These are phyloP conservation scores for Lasiurus cinereus DNA, from an alignment of 2,113 vertebrate genomes.

Conservation along the genomic window DNA sequence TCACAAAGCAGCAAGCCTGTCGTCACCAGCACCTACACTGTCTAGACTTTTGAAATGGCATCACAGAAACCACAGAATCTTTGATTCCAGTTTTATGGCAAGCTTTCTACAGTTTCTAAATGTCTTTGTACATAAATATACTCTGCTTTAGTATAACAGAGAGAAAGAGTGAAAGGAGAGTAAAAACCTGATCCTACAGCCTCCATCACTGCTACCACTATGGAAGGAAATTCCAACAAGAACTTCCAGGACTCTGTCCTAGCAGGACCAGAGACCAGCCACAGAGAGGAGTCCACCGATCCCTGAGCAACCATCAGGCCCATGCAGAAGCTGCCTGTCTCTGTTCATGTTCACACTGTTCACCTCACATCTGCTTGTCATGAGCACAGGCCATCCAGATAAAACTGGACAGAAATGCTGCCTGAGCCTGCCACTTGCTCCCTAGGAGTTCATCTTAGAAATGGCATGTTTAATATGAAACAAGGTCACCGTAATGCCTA, in stretches of 20 bases:
- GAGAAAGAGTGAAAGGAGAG: not conserved
- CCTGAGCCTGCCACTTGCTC: too few relatives aligned
- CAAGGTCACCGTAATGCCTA: not conserved
- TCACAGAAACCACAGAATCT: not conserved
- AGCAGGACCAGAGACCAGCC: not conserved
- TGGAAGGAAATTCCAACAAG: not conserved
- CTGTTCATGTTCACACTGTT: not conserved
- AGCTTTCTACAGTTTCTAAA: not conserved
- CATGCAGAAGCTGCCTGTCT: not conserved
- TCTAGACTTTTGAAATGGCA: too few relatives aligned
- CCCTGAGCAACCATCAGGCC: not conserved
- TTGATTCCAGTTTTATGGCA: rapidly evolving
- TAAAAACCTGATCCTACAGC: not conserved
- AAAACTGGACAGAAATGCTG: too few relatives aligned
- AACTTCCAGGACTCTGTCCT: not conserved
- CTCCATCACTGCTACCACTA: not conserved
- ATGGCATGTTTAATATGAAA: not conserved
- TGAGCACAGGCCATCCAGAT: not conserved
- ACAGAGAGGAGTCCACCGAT: not conserved
- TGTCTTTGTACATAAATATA: rapidly evolving
- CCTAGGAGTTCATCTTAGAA: not conserved
- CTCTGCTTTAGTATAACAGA: not conserved
- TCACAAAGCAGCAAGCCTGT: not conserved
- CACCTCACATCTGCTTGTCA: rapidly evolving
- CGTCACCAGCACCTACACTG: rapidly evolving